A percentile compares a stretch with the other conserved stretches of the same genome.
Conservation (phyloP, 2,888 invertebrate species). For the Bombylius major region DNA sequence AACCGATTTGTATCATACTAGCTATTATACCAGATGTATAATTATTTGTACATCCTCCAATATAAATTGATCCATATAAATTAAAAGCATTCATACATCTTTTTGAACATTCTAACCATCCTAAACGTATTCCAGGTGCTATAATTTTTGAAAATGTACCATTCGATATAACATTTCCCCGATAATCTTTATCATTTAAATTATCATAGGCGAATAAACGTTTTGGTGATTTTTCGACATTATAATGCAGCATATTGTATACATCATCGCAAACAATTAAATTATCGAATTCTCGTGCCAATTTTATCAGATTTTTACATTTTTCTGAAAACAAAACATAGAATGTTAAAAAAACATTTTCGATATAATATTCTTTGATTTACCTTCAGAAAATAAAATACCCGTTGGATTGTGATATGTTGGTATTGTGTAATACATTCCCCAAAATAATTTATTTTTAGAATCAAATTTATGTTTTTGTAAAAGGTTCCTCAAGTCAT, state of each 20-base stretch:
- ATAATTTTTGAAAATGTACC: conserved; percentile 52
- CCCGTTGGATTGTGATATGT: conserved; percentile 50
- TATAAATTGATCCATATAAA: conserved; percentile 39
- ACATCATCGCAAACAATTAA: conserved; percentile 48
- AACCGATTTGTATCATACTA: conserved; percentile 40
- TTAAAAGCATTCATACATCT: conserved; percentile 33
- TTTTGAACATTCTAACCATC: conserved; percentile 48
- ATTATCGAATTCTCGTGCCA: conserved; percentile 37
- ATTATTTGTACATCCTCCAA: conserved; percentile 49
- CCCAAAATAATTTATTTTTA: conserved; percentile 40
- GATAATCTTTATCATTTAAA: conserved; percentile 31
- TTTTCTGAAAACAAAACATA: conserved; percentile 22
- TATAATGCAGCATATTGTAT: conserved; percentile 46
- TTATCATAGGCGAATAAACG: conserved; percentile 44
- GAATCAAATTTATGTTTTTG: conserved; percentile 26
- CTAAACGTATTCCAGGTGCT: conserved; percentile 48
- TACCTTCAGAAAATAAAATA: conserved; percentile 37
- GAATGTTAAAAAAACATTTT: too few species aligned
- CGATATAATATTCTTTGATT: conserved; percentile 1
- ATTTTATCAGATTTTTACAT: conserved; percentile 33
- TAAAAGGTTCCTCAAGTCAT: conserved; percentile 36
- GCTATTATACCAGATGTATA: conserved; percentile 42
- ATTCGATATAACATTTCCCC: conserved; percentile 46
- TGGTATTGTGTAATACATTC: conserved; percentile 44
- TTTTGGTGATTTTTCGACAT: conserved; percentile 33